Percentiles rank a stretch among this genome's conserved stretches.
These are phyloP conservation scores for Oscheius onirici DNA, from an alignment of 2,888 invertebrate genomes.

Conservation along the genomic window DNA sequence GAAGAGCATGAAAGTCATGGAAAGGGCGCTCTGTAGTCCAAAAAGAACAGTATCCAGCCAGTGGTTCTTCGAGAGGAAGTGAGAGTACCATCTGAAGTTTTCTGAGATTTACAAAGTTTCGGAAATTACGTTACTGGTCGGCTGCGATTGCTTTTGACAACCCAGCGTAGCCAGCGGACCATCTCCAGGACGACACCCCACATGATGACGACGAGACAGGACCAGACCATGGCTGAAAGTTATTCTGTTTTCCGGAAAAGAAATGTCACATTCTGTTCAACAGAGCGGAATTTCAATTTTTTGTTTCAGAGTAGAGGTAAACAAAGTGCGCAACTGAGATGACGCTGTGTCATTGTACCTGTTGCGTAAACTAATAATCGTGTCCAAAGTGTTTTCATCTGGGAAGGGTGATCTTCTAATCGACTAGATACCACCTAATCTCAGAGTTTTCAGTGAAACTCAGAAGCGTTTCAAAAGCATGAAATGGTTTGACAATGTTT, in stretches of 20 bases:
- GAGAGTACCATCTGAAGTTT: slow-evolving; percentile 17
- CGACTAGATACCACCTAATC: no score
- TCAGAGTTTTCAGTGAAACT: no score
- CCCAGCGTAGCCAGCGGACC: slow-evolving; percentile 28
- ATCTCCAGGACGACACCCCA: slow-evolving; percentile 22
- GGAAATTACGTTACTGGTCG: not conserved
- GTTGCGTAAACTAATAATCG: no score
- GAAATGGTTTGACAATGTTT: no score
- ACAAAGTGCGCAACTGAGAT: no score
- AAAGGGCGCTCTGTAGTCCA: slow-evolving; percentile 5
- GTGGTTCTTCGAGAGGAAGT: slow-evolving; percentile 5
- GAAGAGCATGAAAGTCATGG: slow-evolving; percentile 27
- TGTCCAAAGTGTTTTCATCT: no score
- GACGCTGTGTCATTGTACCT: no score
- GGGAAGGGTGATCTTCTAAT: no score
- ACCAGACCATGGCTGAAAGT: slow-evolving; percentile 31
- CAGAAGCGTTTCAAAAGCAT: no score
- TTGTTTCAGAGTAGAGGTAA: no score
- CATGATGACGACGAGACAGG: slow-evolving; percentile 20
- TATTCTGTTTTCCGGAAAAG: not conserved
- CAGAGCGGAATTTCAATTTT: no score
- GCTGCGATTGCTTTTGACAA: not conserved
- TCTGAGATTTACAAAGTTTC: not conserved
- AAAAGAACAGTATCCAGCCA: slow-evolving; percentile 25
- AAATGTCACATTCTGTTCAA: no score